Evolutionary conservation across 2,797 vertebrate species (phyloP).

Genomic region (Macrochelys suwanniensis): DNA sequence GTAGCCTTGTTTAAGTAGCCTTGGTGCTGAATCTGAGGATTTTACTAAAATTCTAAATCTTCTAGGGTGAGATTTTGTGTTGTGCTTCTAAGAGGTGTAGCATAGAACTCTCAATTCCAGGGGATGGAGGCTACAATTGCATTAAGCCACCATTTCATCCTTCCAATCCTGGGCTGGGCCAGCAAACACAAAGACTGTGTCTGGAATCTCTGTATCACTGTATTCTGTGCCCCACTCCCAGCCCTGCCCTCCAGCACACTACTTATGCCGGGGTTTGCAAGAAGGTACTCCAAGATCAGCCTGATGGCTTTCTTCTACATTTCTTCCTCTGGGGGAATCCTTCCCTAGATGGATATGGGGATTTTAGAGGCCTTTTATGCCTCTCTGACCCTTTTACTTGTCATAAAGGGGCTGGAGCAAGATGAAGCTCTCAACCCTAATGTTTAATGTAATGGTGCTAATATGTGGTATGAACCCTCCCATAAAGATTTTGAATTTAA

Average conservation of each 20-base stretch:
- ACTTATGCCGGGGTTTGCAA: neutral
- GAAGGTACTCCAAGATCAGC: neutral
- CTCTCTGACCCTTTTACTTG: neutral
- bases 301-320: neutral
- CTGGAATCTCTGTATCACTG: neutral
- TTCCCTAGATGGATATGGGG: neutral
- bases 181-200: neutral
- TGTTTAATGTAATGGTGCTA: neutral
- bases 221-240: neutral
- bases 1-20: neutral
- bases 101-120: neutral
- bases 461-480: neutral
- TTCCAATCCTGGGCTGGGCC: neutral
- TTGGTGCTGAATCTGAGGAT: neutral
- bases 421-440: neutral
- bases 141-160: neutral
- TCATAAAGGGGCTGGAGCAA: neutral
- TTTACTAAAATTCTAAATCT: neutral
- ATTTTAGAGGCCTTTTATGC: neutral
- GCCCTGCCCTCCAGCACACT: no score
- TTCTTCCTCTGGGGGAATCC: neutral
- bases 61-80: neutral
- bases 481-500: neutral
- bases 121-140: neutral
- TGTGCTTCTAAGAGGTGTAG: neutral